Evolutionary conservation across 2,888 invertebrate species (phyloP).

Genomic region (Drosophila histrio): DNA sequence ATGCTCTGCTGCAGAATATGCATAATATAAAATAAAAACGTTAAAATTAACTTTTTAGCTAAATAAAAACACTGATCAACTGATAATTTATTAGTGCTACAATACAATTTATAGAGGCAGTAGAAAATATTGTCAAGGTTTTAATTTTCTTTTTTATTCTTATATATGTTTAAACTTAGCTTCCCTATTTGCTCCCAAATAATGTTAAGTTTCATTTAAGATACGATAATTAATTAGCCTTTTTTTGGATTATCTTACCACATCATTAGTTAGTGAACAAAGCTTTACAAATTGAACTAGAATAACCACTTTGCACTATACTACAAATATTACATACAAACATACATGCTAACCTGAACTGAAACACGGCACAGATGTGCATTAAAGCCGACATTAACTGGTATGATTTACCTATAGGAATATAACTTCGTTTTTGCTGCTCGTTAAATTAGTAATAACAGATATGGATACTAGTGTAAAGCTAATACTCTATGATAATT

Average conservation of each 20-base stretch:
- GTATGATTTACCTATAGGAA: constrained; percentile 28
- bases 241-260: not conserved
- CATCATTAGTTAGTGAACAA: not conserved
- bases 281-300: constrained; percentile 11
- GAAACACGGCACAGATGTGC: constrained; percentile 38
- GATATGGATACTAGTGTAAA: constrained; percentile 11
- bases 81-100: constrained; percentile 24
- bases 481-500: not conserved
- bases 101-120: not conserved
- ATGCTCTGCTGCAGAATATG: constrained; percentile 43
- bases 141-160: not conserved
- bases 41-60: constrained; percentile 57
- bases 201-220: not conserved
- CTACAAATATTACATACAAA: constrained; percentile 13
- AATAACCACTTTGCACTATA: constrained; percentile 17
- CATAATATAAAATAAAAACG: constrained; percentile 28
- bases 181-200: constrained; percentile 9
- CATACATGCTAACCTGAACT: constrained; percentile 25
- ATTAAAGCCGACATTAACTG: constrained; percentile 33
- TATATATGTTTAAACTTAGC: not conserved
- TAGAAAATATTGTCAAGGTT: not conserved
- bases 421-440: constrained; percentile 21
- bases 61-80: constrained; percentile 16
- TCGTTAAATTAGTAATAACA: constrained; percentile 19
- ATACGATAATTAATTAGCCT: not conserved